Evolutionary conservation across 2,888 invertebrate species (phyloP).

Genomic region (Ellobium chinense): DNA sequence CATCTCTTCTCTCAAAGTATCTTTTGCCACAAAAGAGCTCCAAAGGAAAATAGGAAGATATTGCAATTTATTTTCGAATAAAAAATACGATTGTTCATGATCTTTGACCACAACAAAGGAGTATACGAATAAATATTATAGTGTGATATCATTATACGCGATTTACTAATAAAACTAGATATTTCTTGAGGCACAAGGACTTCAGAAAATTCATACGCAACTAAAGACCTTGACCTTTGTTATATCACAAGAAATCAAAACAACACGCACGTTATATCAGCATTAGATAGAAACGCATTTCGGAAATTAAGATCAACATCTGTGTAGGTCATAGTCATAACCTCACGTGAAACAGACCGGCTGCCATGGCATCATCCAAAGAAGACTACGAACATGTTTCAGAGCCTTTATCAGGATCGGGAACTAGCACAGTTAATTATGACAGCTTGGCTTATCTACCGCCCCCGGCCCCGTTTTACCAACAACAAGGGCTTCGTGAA

Average conservation of each 20-base stretch:
- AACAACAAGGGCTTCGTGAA: constrained; percentile 60
- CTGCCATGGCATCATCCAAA: constrained; percentile 3
- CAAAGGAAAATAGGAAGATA: not conserved
- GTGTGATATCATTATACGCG: no score
- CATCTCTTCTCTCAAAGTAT: not conserved
- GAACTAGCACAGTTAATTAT: not conserved
- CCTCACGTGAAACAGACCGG: no score
- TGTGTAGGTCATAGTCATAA: no score
- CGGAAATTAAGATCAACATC: no score
- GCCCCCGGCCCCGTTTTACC: constrained; percentile 48
- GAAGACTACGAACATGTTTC: not conserved
- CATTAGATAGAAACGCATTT: no score
- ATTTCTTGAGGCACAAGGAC: no score
- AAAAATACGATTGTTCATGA: no score
- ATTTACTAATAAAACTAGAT: no score
- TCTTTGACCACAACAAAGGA: no score
- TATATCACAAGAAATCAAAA: not conserved
- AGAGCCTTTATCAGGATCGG: not conserved
- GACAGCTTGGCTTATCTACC: constrained; percentile 52
- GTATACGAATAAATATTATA: no score
- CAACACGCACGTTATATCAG: not conserved
- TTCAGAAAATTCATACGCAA: no score
- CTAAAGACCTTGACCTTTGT: not conserved
- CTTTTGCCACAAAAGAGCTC: not conserved
- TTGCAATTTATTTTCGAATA: no score